A percentile compares a stretch with the other conserved stretches of the same genome.
Conservation (phyloP, 1,140 invertebrate species). For the Drosophila parvula region DNA sequence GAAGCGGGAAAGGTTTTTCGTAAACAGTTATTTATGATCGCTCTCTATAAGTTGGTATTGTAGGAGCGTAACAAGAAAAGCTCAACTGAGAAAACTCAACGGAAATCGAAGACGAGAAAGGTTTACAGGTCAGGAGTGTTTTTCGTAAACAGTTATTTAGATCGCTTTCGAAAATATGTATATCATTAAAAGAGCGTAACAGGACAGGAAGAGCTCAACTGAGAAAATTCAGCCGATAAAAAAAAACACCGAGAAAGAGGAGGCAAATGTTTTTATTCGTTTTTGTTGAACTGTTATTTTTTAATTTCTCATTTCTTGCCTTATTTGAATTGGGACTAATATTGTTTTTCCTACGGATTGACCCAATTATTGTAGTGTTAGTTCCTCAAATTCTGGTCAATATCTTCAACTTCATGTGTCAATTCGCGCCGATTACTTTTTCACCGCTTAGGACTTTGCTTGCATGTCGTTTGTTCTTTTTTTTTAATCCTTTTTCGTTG, state of each 20-base stretch:
- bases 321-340: not conserved
- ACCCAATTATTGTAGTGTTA: not conserved
- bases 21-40: no score
- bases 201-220: no score
- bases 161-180: no score
- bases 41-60: no score
- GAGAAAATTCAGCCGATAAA: no score
- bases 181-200: no score
- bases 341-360: not conserved
- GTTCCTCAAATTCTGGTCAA: not conserved
- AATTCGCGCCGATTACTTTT: not conserved
- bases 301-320: not conserved
- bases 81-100: not conserved
- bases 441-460: conserved; percentile 25
- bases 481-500: conserved; percentile 1
- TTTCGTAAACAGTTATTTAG: not conserved
- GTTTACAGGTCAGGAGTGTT: no score
- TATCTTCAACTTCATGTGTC: not conserved
- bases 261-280: no score
- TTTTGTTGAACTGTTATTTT: not conserved
- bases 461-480: conserved; percentile 35
- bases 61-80: not conserved
- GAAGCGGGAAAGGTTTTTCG: no score
- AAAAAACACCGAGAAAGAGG: no score
- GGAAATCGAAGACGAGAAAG: not conserved